Conservation (phyloP, 1,140 invertebrate genomes). For the Tyrophagus putrescentiae region DNA sequence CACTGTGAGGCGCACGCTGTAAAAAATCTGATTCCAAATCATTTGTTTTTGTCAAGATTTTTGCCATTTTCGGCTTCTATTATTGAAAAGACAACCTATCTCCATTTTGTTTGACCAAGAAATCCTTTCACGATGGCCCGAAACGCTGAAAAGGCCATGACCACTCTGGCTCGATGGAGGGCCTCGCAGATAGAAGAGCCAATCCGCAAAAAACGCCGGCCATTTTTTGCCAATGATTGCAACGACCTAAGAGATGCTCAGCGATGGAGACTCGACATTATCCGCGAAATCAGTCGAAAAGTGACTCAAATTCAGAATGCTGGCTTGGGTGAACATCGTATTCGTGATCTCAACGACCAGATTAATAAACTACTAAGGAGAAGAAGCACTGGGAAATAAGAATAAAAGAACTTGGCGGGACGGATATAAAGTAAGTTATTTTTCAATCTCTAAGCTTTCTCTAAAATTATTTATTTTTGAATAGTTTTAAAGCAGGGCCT, state of each 20-base stretch:
- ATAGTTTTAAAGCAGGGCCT: constrained; percentile 45
- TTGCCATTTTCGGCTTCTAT: neutral
- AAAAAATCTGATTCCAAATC: neutral
- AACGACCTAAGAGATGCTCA: constrained; percentile 73
- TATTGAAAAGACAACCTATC: neutral
- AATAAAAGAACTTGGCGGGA: constrained; percentile 84
- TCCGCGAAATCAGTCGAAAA: constrained; percentile 91
- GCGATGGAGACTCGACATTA: constrained; percentile 89
- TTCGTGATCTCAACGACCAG: constrained; percentile 96
- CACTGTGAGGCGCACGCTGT: too few relatives aligned
- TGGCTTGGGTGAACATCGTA: constrained; percentile 91
- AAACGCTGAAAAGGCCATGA: constrained; percentile 52
- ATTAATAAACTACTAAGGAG: constrained; percentile 94
- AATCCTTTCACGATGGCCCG: constrained; percentile 33
- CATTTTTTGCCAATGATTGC: constrained; percentile 84
- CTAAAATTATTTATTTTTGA: constrained; percentile 10
- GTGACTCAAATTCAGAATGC: constrained; percentile 99
- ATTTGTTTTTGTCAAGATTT: neutral
- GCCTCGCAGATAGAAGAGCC: constrained; percentile 76
- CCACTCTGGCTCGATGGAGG: constrained; percentile 82
- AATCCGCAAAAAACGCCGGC: constrained; percentile 50
- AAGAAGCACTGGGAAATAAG: constrained; percentile 91
- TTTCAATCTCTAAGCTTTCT: neutral
- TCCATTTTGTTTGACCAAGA: neutral
- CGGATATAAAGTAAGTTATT: constrained; percentile 58